These are phyloP conservation scores for Poeciliopsis paucimaculata DNA, from an alignment of 2,797 vertebrate species.

Conservation along the genomic window DNA sequence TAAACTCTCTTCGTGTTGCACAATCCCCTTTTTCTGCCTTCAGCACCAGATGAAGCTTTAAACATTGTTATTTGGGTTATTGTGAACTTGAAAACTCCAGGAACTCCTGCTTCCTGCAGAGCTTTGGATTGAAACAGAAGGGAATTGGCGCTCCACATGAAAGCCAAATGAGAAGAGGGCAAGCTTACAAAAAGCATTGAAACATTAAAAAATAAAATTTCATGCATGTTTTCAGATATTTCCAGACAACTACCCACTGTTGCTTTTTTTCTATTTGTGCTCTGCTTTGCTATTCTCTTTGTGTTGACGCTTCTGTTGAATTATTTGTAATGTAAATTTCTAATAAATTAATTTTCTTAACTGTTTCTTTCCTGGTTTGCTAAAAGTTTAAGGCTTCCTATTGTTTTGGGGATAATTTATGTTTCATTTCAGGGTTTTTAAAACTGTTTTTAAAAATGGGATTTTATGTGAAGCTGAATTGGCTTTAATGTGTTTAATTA, in stretches of 20 bases:
- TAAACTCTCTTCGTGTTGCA: neutral
- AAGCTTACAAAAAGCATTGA: neutral
- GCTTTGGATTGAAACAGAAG: neutral
- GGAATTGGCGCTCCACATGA: neutral
- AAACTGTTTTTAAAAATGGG: neutral
- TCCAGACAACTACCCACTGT: neutral
- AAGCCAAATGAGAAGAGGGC: neutral
- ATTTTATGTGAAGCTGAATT: neutral
- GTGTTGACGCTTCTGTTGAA: neutral
- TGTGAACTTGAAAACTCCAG: neutral
- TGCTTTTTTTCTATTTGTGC: neutral
- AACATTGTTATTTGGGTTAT: slow-evolving; percentile 3
- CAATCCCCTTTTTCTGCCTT: neutral
- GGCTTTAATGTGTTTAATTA: neutral
- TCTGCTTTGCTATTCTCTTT: neutral
- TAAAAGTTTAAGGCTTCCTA: neutral
- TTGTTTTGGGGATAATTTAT: neutral
- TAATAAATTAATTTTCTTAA: neutral
- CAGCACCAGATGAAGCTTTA: neutral
- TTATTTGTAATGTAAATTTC: neutral
- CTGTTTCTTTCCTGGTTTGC: neutral
- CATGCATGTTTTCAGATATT: neutral
- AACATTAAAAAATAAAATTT: neutral
- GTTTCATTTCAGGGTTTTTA: neutral
- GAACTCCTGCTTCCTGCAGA: neutral